phyloP scores from a whole-genome alignment of 2,113 vertebrate genomes.

The Lynx canadensis region DNA sequence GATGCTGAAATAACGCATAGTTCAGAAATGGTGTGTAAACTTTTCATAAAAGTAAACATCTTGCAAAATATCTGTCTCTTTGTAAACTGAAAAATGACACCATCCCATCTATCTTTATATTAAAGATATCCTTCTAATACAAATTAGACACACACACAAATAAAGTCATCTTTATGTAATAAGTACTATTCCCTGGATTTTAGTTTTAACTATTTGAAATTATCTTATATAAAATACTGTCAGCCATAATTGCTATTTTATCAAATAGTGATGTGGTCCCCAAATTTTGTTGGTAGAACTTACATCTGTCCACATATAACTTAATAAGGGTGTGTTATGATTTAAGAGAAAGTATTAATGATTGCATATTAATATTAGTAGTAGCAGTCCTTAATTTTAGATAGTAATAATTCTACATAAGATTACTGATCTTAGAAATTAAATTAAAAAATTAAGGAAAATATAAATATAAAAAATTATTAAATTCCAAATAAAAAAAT shows the following conservation, averaged over 20 bases:
- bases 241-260: not conserved
- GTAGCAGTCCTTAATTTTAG: not conserved
- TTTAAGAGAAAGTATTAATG: not conserved
- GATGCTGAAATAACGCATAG: not conserved
- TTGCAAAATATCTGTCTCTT: not conserved
- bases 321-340: not conserved
- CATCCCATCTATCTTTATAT: not conserved
- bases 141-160: not conserved
- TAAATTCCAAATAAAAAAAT: slow-evolving; percentile 33
- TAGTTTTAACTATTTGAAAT: slow-evolving; percentile 48
- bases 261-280: not conserved
- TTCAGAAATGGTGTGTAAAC: not conserved
- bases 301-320: not conserved
- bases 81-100: not conserved
- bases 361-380: not conserved
- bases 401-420: slow-evolving; percentile 20
- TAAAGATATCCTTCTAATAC: not conserved
- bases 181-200: not conserved
- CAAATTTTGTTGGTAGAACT: not conserved
- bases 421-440: slow-evolving; percentile 10
- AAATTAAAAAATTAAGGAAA: slow-evolving; percentile 29
- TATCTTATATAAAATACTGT: not conserved
- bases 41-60: slow-evolving; percentile 34
- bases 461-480: not conserved
- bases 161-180: not conserved